Conservation (phyloP, 23 tunicate genomes). For the Ascidia mentula region DNA sequence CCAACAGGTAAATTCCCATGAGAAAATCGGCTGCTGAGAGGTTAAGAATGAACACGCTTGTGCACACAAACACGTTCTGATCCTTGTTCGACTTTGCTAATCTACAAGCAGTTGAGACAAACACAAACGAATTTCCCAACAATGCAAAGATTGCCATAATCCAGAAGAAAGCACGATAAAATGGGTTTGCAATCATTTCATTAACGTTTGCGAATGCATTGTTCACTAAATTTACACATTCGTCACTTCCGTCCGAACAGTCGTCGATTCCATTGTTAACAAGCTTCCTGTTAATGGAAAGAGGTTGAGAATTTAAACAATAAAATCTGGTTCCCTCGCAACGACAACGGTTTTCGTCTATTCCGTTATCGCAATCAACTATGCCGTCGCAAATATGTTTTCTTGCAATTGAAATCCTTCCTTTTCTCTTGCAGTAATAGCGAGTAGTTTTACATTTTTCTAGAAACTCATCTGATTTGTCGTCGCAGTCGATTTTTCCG, state of each 20-base stretch:
- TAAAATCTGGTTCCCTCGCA: background rate
- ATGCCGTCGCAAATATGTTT: background rate
- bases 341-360: background rate
- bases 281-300: background rate
- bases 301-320: background rate
- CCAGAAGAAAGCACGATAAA: slow-evolving; percentile 22
- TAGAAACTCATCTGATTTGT: background rate
- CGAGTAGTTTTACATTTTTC: background rate
- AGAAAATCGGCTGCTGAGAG: slow-evolving; percentile 58
- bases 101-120: background rate
- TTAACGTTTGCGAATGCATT: background rate
- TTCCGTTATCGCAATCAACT: slow-evolving; percentile 5
- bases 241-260: slow-evolving; percentile 33
- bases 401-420: background rate
- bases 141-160: background rate
- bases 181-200: slow-evolving; percentile 22
- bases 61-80: background rate
- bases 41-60: slow-evolving; percentile 35
- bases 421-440: background rate
- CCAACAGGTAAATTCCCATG: slow-evolving; percentile 69
- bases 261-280: slow-evolving; percentile 16
- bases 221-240: background rate
- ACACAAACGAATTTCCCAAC: slow-evolving; percentile 2
- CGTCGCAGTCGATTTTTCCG: background rate
- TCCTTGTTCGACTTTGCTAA: background rate